Evolutionary conservation across 2,797 vertebrate species (phyloP).

Genomic region (Holocentrus rufus): DNA sequence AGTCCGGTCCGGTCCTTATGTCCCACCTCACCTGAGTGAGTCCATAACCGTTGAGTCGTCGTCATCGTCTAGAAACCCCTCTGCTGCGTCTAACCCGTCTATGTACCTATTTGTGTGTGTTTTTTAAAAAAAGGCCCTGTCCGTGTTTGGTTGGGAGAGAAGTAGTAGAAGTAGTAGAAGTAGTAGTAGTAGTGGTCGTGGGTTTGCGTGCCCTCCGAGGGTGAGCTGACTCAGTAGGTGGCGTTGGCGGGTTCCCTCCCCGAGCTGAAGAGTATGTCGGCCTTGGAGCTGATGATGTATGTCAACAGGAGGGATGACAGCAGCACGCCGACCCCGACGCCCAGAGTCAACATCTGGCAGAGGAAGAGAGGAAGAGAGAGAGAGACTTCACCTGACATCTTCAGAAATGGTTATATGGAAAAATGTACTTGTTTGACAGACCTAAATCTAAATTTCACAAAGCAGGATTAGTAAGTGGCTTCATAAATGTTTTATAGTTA

Average conservation of each 20-base stretch:
- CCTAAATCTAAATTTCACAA: too few species aligned
- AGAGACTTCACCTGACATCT: neutral
- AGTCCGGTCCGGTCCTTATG: constrained; percentile 62
- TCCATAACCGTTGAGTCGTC: constrained; percentile 57
- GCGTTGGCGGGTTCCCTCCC: constrained; percentile 82
- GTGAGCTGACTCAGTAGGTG: constrained; percentile 84
- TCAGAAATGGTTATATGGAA: neutral
- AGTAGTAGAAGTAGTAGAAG: constrained; percentile 38
- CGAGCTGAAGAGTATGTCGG: constrained; percentile 88
- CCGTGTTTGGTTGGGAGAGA: constrained; percentile 51
- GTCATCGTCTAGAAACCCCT: constrained; percentile 15
- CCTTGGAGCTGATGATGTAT: constrained; percentile 91
- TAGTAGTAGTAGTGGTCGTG: constrained; percentile 52
- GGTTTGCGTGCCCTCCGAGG: constrained; percentile 20
- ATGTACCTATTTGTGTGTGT: constrained; percentile 61
- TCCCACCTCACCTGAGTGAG: constrained; percentile 66
- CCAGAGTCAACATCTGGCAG: constrained; percentile 89
- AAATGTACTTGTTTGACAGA: neutral
- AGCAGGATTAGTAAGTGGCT: too few species aligned
- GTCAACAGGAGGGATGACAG: constrained; percentile 86
- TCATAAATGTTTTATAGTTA: too few species aligned
- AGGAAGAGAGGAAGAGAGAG: neutral
- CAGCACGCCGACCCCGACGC: constrained; percentile 85
- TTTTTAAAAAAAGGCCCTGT: constrained; percentile 53
- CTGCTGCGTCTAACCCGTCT: constrained; percentile 40